phyloP scores from a whole-genome alignment of 2,113 vertebrate species.

The Eubucco bourcierii region DNA sequence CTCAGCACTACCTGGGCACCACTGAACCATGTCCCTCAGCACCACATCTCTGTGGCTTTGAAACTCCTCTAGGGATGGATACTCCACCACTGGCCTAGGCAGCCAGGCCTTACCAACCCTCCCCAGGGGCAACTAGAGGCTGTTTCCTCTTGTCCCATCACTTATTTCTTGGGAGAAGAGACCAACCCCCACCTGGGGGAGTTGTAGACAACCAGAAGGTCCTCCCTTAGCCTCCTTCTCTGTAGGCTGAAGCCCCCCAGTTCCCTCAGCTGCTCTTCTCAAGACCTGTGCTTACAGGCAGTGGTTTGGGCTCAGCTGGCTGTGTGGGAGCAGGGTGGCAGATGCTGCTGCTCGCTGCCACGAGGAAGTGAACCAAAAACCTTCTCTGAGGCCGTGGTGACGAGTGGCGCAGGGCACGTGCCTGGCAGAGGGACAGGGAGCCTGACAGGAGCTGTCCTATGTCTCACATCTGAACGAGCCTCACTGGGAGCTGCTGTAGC shows the following conservation, averaged over 20 bases:
- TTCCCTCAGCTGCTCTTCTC: neutral
- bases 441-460: neutral
- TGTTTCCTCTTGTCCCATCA: no score
- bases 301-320: rapidly evolving
- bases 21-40: neutral
- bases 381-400: neutral
- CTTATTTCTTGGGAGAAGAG: no score
- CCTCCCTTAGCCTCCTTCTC: neutral
- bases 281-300: rapidly evolving
- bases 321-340: neutral
- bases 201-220: no score
- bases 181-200: no score
- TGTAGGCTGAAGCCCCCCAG: neutral
- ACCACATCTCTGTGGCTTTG: neutral
- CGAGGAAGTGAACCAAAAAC: rapidly evolving
- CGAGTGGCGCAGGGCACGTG: neutral
- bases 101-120: no score
- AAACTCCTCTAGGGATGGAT: neutral
- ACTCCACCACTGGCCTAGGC: no score
- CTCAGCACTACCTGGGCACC: neutral
- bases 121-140: no score
- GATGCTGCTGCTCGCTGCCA: rapidly evolving
- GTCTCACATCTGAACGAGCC: neutral
- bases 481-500: neutral
- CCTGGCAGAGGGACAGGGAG: slow-evolving; percentile 17